A percentile compares a stretch with the other conserved stretches of the same genome.
These are phyloP conservation scores for Catotricha subobsoleta DNA, from an alignment of 2,888 invertebrate genomes.

Conservation along the genomic window DNA sequence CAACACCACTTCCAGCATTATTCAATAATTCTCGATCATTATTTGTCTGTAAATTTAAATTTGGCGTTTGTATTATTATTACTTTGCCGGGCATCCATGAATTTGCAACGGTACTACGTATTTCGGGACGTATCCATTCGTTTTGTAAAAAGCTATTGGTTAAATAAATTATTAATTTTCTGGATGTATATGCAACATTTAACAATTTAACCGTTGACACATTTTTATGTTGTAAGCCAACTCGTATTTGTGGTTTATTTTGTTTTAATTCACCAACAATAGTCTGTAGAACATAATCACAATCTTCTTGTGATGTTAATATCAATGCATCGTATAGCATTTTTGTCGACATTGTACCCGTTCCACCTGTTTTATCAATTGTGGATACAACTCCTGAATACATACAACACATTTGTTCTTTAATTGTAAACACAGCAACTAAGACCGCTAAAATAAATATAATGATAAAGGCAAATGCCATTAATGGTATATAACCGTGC, in stretches of 20 bases:
- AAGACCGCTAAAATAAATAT: constrained; percentile 58
- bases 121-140: constrained; percentile 83
- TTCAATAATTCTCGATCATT: constrained; percentile 3
- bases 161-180: constrained; percentile 69
- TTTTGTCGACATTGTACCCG: not conserved
- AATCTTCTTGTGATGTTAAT: constrained; percentile 81
- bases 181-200: constrained; percentile 73
- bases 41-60: constrained; percentile 3
- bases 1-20: constrained; percentile 1
- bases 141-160: constrained; percentile 80
- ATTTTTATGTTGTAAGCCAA: constrained; percentile 77
- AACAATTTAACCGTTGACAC: constrained; percentile 39
- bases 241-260: constrained; percentile 59
- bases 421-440: constrained; percentile 65
- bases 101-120: constrained; percentile 33
- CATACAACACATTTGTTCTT: constrained; percentile 51
- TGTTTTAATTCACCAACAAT: constrained; percentile 72
- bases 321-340: constrained; percentile 70
- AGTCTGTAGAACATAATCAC: constrained; percentile 71
- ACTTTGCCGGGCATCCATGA: constrained; percentile 7
- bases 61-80: constrained; percentile 4
- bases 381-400: not conserved
- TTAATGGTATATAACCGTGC: constrained; percentile 56
- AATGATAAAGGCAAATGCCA: constrained; percentile 61
- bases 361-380: not conserved